Base-by-base conservation (phyloP, 2,888 invertebrate genomes). In the Ochropacha duplaris region DNA sequence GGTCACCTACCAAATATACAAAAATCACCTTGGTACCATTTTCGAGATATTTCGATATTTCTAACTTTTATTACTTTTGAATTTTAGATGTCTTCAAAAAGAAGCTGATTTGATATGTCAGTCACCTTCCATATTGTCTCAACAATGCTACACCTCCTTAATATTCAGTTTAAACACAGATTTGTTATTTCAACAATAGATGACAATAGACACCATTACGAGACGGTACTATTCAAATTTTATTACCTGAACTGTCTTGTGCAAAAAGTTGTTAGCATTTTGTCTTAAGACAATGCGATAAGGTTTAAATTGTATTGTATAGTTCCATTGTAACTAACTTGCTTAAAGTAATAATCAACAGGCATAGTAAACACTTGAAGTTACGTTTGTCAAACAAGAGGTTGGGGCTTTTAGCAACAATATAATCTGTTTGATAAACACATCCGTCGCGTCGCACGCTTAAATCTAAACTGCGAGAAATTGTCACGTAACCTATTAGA, bases 401-500 rank as follows among this genome's bases (percentile, higher is more conserved):
- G 60, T 66, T 67, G 63, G 71, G 72, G 68, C 64, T 60, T 64
- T 66, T 72, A 71, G 64, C 59, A 69, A 67, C 67, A 72, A 67
- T 57, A 54, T 69, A 72, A 76, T 75, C 69, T 59, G 26, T 51
- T 60, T 57, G 58, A 69, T 66, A 74, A 74, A 78, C 78, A 75
- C 28, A 55, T 61, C 54, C 58, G 36, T 55, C 56, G 19, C 58
- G 36, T 55, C 56, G 19, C 51, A 19, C 50, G 55, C 28, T 65
- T 79, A 78, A 80, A 73, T 73, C 78, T 70, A 55, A 57, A 64
- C 61, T 59, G 59, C 62, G 57, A 54, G 57, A 57, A 57, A 60
- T 54, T 59, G 67, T 69, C 80, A 80, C 77, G 78, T 78, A 77
- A 61, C 62, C 71, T 68, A 76, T 78, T 73, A 79, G 62, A 69